Evolutionary conservation across 1,140 invertebrate species (phyloP).

Genomic region (Cephus cinctus): DNA sequence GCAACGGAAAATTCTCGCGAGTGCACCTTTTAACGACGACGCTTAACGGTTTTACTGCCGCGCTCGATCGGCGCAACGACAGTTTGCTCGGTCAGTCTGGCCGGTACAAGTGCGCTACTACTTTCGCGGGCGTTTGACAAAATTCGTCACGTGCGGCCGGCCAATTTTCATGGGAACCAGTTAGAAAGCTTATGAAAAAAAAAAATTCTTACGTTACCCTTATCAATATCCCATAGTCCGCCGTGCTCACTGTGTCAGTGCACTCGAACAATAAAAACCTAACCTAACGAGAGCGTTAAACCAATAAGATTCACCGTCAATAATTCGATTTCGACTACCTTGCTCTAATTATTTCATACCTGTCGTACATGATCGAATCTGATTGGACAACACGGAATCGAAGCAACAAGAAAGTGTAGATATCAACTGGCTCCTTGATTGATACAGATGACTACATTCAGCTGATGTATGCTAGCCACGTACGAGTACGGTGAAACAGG

Average conservation of each 20-base stretch:
- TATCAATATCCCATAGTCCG: too few species aligned
- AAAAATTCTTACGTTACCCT: too few species aligned
- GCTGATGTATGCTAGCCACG: conserved; percentile 24
- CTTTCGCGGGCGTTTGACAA: too few species aligned
- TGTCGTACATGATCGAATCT: conserved; percentile 32
- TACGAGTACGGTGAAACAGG: conserved; percentile 29
- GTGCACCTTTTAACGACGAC: conserved; percentile 15
- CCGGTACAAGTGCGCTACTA: too few species aligned
- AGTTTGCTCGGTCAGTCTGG: conserved; percentile 23
- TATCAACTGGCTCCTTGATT: conserved; percentile 30
- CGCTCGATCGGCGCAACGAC: conserved; percentile 26
- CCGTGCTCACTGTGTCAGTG: too few species aligned
- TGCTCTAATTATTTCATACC: conserved; percentile 38
- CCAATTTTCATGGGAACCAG: too few species aligned
- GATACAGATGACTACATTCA: conserved; percentile 46
- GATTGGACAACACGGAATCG: conserved; percentile 30
- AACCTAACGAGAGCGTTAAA: too few species aligned
- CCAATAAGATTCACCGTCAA: conserved; percentile 29
- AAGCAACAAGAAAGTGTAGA: conserved; percentile 33
- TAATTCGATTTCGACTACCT: conserved; percentile 34
- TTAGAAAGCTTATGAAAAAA: too few species aligned
- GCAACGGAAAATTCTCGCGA: conserved; percentile 18
- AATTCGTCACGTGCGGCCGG: too few species aligned
- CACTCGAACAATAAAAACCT: too few species aligned
- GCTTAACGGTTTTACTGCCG: conserved; percentile 17